Conservation (phyloP, 2,797 vertebrate genomes). For the Valencia hispanica region DNA sequence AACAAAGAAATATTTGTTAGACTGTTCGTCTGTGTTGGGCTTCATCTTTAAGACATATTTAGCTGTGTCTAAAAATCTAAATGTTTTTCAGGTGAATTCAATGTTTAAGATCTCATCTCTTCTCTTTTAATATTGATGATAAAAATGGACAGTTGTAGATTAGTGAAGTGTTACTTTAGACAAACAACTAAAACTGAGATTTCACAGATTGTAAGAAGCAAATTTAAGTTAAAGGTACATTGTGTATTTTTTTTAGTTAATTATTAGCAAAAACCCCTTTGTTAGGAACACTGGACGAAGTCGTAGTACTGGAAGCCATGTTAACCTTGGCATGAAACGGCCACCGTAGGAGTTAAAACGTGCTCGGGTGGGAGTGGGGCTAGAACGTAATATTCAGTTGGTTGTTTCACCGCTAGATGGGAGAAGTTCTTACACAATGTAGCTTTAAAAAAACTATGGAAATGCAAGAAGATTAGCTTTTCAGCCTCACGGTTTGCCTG, state of each 20-base stretch:
- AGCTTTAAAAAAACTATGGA: slow-evolving; percentile 60
- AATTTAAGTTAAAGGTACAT: too few species aligned
- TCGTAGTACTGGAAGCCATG: too few species aligned
- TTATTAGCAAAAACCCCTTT: too few species aligned
- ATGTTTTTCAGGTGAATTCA: slow-evolving; percentile 2
- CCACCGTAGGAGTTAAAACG: too few species aligned
- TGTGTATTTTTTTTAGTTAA: too few species aligned
- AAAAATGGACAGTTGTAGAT: slow-evolving; percentile 36
- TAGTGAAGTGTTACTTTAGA: slow-evolving; percentile 56
- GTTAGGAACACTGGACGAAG: too few species aligned
- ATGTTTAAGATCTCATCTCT: not conserved
- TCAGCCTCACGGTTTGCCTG: slow-evolving; percentile 58
- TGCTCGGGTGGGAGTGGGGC: too few species aligned
- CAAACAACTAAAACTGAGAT: slow-evolving; percentile 61
- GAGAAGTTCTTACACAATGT: too few species aligned
- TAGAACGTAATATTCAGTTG: too few species aligned
- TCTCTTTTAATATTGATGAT: slow-evolving; percentile 1
- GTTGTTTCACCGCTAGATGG: too few species aligned
- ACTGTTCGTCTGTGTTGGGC: not conserved
- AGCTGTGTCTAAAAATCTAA: not conserved
- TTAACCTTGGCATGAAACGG: too few species aligned
- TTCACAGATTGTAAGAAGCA: slow-evolving; percentile 66
- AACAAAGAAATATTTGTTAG: not conserved
- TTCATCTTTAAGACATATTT: not conserved
- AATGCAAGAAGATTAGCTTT: slow-evolving; percentile 71